phyloP scores from a whole-genome alignment of 2,888 invertebrate genomes.

The Cartodere bifasciata region DNA sequence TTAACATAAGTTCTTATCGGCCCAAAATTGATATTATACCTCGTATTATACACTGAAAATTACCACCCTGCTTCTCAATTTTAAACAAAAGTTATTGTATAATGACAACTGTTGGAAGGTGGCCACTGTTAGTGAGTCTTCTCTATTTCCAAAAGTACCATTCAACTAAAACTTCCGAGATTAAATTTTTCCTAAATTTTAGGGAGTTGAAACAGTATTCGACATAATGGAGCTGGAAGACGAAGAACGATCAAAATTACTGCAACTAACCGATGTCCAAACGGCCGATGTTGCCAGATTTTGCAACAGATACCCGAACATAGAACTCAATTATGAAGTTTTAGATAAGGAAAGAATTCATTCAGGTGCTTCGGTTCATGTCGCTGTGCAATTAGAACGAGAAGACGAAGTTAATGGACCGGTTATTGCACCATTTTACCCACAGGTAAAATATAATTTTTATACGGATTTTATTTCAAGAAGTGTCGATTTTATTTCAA shows the following conservation, averaged over 20 bases:
- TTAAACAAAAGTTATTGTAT: too few relatives aligned
- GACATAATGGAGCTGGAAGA: conserved; percentile 95
- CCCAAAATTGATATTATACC: too few relatives aligned
- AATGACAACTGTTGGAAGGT: too few relatives aligned
- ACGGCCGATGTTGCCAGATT: conserved; percentile 98
- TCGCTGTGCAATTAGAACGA: conserved; percentile 83
- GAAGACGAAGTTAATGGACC: conserved; percentile 96
- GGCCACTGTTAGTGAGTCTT: too few relatives aligned
- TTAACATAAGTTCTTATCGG: too few relatives aligned
- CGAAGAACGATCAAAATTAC: conserved; percentile 63
- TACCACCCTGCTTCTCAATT: too few relatives aligned
- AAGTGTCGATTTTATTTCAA: too few relatives aligned
- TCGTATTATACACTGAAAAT: too few relatives aligned
- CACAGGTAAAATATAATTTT: conserved; percentile 51
- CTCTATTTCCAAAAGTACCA: too few relatives aligned
- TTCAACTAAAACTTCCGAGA: too few relatives aligned
- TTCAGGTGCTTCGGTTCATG: conserved; percentile 78
- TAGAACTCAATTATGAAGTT: conserved; percentile 89
- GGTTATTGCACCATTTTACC: conserved; percentile 97
- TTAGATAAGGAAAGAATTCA: conserved; percentile 63
- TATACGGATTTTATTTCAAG: background rate
- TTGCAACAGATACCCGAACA: conserved; percentile 98
- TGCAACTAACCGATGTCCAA: conserved; percentile 71
- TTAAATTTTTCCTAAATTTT: too few relatives aligned
- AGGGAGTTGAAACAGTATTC: conserved; percentile 81